These are phyloP conservation scores for Pandemis cinnamomeana DNA, from an alignment of 2,888 invertebrate species.

Conservation along the genomic window DNA sequence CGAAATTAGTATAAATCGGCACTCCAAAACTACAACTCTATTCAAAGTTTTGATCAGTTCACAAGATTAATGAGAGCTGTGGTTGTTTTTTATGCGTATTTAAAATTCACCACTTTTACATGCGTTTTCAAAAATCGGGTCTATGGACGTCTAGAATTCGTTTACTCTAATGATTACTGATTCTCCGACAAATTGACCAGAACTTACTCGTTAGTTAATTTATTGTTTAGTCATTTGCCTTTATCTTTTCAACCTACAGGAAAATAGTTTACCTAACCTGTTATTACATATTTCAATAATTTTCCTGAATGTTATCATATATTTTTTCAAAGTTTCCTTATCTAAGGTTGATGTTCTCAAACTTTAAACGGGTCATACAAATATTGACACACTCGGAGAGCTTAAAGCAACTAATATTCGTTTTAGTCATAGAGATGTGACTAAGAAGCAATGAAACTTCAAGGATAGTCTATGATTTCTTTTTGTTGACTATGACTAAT, in stretches of 20 bases:
- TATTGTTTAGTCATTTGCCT: not conserved
- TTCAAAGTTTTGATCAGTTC: too few relatives aligned
- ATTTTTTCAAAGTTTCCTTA: not conserved
- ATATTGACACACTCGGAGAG: not conserved
- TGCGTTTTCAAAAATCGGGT: too few relatives aligned
- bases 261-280: not conserved
- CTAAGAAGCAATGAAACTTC: conserved; percentile 35
- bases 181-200: too few relatives aligned
- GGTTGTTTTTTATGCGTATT: too few relatives aligned
- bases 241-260: not conserved
- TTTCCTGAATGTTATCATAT: conserved; percentile 11
- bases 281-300: not conserved
- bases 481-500: conserved; percentile 33
- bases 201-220: too few relatives aligned
- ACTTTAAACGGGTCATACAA: conserved; percentile 5
- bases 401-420: not conserved
- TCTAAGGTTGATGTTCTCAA: not conserved
- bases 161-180: too few relatives aligned
- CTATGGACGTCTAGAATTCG: too few relatives aligned
- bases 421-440: conserved; percentile 35
- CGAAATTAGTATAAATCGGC: too few relatives aligned
- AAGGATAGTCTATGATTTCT: conserved; percentile 32
- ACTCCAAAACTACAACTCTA: too few relatives aligned
- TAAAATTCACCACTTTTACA: too few relatives aligned
- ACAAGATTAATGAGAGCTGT: too few relatives aligned